A percentile compares a stretch with the other conserved stretches of the same genome.
These are phyloP conservation scores for Popillia japonica DNA, from an alignment of 1,140 invertebrate species.

Conservation along the genomic window DNA sequence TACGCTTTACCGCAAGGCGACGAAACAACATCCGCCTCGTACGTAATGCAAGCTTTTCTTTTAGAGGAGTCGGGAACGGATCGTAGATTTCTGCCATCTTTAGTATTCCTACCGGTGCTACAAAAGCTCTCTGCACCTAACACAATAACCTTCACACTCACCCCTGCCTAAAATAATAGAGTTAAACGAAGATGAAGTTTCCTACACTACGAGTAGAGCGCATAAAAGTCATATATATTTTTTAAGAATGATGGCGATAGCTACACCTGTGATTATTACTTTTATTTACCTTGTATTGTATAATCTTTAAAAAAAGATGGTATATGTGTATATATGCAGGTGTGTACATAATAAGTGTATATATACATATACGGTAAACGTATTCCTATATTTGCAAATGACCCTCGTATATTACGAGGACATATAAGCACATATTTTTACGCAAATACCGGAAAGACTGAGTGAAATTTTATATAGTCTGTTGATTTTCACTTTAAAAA, in stretches of 20 bases:
- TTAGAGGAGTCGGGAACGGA: constrained; percentile 70
- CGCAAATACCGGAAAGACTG: constrained; percentile 62
- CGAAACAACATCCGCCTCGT: constrained; percentile 49
- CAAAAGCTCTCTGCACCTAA: constrained; percentile 81
- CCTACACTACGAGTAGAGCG: constrained; percentile 35
- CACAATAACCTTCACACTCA: constrained; percentile 90
- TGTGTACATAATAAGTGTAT: constrained; percentile 7
- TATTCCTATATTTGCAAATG: constrained; percentile 61
- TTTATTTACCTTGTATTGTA: constrained; percentile 58
- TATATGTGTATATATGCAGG: constrained; percentile 36
- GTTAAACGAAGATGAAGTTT: constrained; percentile 5
- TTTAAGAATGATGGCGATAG: constrained; percentile 59
- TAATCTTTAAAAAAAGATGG: constrained; percentile 54
- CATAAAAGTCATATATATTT: constrained; percentile 54
- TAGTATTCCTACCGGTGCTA: constrained; percentile 91
- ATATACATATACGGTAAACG: constrained; percentile 54
- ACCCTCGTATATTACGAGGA: constrained; percentile 58
- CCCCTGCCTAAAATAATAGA: constrained; percentile 75
- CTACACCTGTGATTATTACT: constrained; percentile 62
- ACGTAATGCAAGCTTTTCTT: constrained; percentile 84
- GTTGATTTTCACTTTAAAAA: constrained; percentile 59
- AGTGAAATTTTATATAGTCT: constrained; percentile 61
- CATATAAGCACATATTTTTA: constrained; percentile 62
- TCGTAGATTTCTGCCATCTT: constrained; percentile 77
- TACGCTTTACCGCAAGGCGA: constrained; percentile 66